These are phyloP conservation scores for Brachionus plicatilis DNA, from an alignment of 1,140 invertebrate genomes.

Conservation along the genomic window DNA sequence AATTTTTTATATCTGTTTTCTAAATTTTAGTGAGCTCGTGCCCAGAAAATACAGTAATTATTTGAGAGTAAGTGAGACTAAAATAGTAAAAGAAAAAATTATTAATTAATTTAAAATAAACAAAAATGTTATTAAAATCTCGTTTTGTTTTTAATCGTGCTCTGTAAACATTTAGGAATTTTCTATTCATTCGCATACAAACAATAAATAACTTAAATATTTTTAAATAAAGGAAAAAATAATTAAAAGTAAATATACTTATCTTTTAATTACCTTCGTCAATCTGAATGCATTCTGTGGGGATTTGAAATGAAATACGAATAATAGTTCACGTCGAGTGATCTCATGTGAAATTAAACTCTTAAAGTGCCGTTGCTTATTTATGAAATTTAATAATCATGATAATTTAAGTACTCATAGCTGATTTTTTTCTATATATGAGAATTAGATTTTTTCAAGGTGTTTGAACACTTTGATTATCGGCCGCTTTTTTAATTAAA, in stretches of 20 bases:
- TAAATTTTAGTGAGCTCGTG: not conserved
- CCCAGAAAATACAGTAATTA: not conserved
- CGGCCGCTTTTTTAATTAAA: not conserved
- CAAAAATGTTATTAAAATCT: not conserved
- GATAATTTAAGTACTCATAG: not conserved
- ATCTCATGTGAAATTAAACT: constrained; percentile 5
- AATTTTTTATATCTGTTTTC: not conserved
- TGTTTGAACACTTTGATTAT: not conserved
- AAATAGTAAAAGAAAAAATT: not conserved
- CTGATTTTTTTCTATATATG: not conserved
- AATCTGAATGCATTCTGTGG: not conserved
- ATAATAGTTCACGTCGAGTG: not conserved
- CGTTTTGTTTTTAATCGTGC: not conserved
- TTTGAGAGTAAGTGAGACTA: not conserved
- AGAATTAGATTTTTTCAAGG: not conserved
- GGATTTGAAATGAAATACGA: not conserved
- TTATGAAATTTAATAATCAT: constrained; percentile 13
- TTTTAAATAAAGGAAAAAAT: constrained; percentile 15
- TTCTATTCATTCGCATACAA: not conserved
- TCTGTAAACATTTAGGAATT: not conserved
- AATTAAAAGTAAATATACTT: constrained; percentile 34
- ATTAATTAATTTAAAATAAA: not conserved
- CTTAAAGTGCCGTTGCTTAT: constrained; percentile 13
- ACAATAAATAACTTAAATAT: constrained; percentile 8
- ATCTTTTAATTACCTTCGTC: not conserved